Evolutionary conservation across 2,113 vertebrate species (phyloP).

Genomic region (rabbit (Oryctolagus cuniculus)): mOryCun1.1 NC_091441.1:96463001-96463500

Average conservation of each 20-base stretch:
- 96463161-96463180: neutral
- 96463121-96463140: neutral
- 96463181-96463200: neutral
- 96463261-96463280: neutral
- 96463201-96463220: neutral
- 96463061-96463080: neutral
- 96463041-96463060: neutral
- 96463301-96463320: neutral
- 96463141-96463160: neutral
- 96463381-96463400: neutral
- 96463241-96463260: neutral
- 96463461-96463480: conserved; percentile 44
- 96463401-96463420: neutral
- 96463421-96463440: neutral
- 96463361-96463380: neutral
- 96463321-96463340: neutral
- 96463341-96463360: neutral
- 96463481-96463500: neutral
- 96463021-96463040: neutral
- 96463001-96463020: neutral
- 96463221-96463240: neutral
- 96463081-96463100: fast-evolving
- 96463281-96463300: neutral
- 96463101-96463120: conserved; percentile 13
- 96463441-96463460: neutral